These are phyloP conservation scores for Drosophila infuscata DNA, from an alignment of 2,888 invertebrate genomes.

Conservation along the genomic window DNA sequence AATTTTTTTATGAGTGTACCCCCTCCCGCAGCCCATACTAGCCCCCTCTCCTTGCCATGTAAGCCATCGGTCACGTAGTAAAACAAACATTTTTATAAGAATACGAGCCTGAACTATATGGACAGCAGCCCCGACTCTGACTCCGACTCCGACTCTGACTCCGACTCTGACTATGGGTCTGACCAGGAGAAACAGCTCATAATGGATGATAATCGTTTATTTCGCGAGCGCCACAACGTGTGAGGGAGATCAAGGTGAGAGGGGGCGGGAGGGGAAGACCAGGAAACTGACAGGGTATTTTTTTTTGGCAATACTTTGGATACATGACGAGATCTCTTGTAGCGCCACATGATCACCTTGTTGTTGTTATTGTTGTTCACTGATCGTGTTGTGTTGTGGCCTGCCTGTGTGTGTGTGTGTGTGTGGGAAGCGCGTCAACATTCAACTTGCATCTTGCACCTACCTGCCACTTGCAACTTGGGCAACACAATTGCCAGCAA, in stretches of 20 bases:
- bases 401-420: slow-evolving; percentile 15
- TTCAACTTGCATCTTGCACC: slow-evolving; percentile 33
- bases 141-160: slow-evolving; percentile 9
- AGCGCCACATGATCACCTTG: slow-evolving; percentile 74
- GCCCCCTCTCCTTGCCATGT: not conserved
- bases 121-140: slow-evolving; percentile 13
- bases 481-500: slow-evolving; percentile 59
- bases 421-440: slow-evolving; percentile 71
- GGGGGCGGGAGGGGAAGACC: not conserved
- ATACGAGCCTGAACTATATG: slow-evolving; percentile 45
- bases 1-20: not conserved
- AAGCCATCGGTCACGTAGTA: slow-evolving; percentile 84
- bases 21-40: not conserved
- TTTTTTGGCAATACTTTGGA: slow-evolving; percentile 35
- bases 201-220: slow-evolving; percentile 84
- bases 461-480: slow-evolving; percentile 25
- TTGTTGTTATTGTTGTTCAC: slow-evolving; percentile 18
- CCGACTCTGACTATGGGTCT: slow-evolving; percentile 14
- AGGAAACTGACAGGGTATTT: slow-evolving; percentile 22
- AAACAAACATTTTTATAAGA: slow-evolving; percentile 84
- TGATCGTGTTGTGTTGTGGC: slow-evolving; percentile 37
- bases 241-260: not conserved
- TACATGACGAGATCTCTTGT: slow-evolving; percentile 47
- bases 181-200: slow-evolving; percentile 70
- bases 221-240: slow-evolving; percentile 41